Base-by-base conservation (phyloP, 2,113 vertebrate genomes). In the Oncorhynchus mykiss region DNA sequence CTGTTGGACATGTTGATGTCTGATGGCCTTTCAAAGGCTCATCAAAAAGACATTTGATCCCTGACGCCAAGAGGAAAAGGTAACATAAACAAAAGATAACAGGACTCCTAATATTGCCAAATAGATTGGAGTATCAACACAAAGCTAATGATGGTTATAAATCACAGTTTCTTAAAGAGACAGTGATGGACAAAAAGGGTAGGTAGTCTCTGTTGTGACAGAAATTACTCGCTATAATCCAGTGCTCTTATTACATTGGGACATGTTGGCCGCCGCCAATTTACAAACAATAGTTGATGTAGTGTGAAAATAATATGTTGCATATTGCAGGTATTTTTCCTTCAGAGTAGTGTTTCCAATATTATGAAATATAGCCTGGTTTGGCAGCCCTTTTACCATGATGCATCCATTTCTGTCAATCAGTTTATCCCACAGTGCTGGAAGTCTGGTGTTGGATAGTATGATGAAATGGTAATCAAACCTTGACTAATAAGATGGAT, bases 41-140 rank as follows among this genome's bases (percentile, higher is more conserved):
- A 14, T 13, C 64, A 27, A 29, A 14, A 66, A 12, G 2, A 24
- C 64, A 24, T 27, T 25, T 25, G 64, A 66, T 24, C 66, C 66
- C 13, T 7, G 20, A 20, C 20, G 18, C 18, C 20, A 18, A 20
- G 54, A 71, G 74, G 60, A 48, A 81, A 65, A 82, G 74, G 78
- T 70, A 78, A 78, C 22, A 73, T 2, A 34, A 48, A 27, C 34
- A 57, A 82, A 82, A 73, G 75, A 82, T 80, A 84, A 81, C 66
- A 48, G 64, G 7, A 29, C 12, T 66, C 29, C 64, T 48, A 79
- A 76, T 82, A 39, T 77, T 22, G 20, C 27, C 20, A 76, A 70
- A 4, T 12, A 6, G 72, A 80, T 70, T 84, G 77, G 84, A 88
- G 65, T 72, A 82, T 88, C 82, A 89, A 84, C 84, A 45, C 39